These are phyloP conservation scores for Silurus asotus DNA, from an alignment of 2,113 vertebrate genomes.

Conservation along the genomic window DNA sequence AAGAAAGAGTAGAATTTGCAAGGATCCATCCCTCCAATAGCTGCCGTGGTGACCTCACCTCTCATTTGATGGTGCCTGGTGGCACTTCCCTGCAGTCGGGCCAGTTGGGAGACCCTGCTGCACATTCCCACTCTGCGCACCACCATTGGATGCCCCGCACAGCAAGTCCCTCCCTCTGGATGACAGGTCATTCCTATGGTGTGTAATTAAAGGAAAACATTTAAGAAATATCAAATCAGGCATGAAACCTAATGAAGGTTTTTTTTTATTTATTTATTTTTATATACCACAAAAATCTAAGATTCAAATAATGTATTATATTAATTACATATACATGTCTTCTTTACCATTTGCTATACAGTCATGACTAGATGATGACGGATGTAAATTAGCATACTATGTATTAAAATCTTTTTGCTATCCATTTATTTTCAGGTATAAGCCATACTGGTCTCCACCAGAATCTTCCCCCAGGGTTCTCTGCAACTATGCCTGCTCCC, in stretches of 20 bases:
- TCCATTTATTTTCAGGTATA: slow-evolving; percentile 76
- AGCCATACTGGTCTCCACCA: slow-evolving; percentile 91
- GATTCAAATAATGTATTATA: not conserved
- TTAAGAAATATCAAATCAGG: not conserved
- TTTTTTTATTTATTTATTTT: not conserved
- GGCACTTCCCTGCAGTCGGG: slow-evolving; percentile 83
- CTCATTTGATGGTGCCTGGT: slow-evolving; percentile 88
- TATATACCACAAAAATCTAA: not conserved
- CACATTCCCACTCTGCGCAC: slow-evolving; percentile 83
- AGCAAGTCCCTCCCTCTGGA: slow-evolving; percentile 95
- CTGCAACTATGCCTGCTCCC: slow-evolving; percentile 86
- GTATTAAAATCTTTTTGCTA: not conserved
- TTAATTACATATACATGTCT: not conserved
- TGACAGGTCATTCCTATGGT: slow-evolving; percentile 95
- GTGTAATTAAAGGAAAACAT: slow-evolving; percentile 6
- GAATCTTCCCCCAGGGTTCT: slow-evolving; percentile 91
- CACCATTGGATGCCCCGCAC: slow-evolving; percentile 94
- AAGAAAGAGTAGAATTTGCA: slow-evolving; percentile 90
- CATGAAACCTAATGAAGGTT: not conserved
- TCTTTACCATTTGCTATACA: not conserved
- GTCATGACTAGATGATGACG: not conserved
- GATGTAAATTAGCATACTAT: not conserved
- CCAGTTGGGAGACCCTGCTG: slow-evolving; percentile 83
- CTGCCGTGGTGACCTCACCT: slow-evolving; percentile 88
- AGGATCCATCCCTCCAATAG: slow-evolving; percentile 86